Evolutionary conservation across 2,888 invertebrate species (phyloP), one percentile per base, ranked within the genome.

Genomic region (Meloe dianella): DNA sequence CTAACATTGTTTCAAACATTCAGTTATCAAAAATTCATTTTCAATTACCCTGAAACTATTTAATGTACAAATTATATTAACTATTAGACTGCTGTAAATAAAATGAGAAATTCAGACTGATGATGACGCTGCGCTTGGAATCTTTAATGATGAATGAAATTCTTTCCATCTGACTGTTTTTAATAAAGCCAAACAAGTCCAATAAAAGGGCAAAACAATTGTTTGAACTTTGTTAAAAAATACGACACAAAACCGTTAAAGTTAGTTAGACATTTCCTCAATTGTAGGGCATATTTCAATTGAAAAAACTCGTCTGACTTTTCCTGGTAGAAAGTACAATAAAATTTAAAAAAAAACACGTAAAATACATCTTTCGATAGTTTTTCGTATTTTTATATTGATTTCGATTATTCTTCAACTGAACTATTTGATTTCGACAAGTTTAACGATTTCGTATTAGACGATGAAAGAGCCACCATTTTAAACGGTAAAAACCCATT

Each of bases 211-310:
- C n/a, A n/a, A n/a, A n/a, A n/a, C n/a, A n/a, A n/a, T n/a, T n/a
- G n/a, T n/a, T n/a, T n/a, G n/a, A n/a, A n/a, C n/a, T n/a, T n/a
- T n/a, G n/a, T n/a, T n/a, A n/a, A n/a, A n/a, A n/a, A n/a, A n/a
- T n/a, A 3, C 47, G 6, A 47, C 8, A 47, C 22, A 20, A 47
- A 41, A 47, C 20, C 38, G 2, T 17, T 17, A 12, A 12, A n/a
- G n/a, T 47, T 0, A 41, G 17, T 68, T 64, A 64, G 64, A 61
- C 66, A 65, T 68, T 41, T 57, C 57, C 41, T 56, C 62, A 65
- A 68, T 68, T 66, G 65, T 59, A 32, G n/a, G n/a, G n/a, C n/a
- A 68, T 65, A 68, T 68, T 67, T 61, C 67, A 64, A 57, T 67
- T n/a, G n/a, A 62, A 51, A 57, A 62, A 66, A 66, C 35, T 38